Conservation (phyloP, 2,113 vertebrate genomes). For the Percina caprodes region DNA sequence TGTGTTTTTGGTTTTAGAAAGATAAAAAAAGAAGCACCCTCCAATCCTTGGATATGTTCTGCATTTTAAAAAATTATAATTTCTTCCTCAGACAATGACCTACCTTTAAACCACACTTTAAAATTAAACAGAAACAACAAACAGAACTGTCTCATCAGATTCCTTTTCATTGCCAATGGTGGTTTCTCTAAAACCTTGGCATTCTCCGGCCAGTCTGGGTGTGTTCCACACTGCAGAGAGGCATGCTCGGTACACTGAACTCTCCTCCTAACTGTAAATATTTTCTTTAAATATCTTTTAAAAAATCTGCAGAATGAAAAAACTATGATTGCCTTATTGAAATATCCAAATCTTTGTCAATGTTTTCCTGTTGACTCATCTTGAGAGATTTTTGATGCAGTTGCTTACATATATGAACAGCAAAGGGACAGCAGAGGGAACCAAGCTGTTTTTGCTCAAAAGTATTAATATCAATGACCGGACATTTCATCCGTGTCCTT, state of each 20-base stretch:
- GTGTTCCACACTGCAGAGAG: conserved; percentile 43
- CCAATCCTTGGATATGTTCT: not conserved
- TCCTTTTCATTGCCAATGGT: not conserved
- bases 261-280: conserved; percentile 31
- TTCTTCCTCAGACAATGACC: not conserved
- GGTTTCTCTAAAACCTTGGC: not conserved
- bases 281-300: conserved; percentile 28
- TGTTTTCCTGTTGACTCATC: not conserved
- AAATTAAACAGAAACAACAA: not conserved
- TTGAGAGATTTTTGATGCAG: conserved; percentile 2
- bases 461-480: not conserved
- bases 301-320: not conserved
- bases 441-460: not conserved
- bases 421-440: not conserved
- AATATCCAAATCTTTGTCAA: not conserved
- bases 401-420: conserved; percentile 8
- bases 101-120: not conserved
- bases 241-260: conserved; percentile 24
- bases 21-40: not conserved
- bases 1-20: not conserved
- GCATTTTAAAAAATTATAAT: too few species aligned
- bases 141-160: not conserved
- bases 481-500: not conserved
- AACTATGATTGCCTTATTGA: not conserved
- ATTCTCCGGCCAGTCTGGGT: conserved; percentile 6